Evolutionary conservation across 2,888 invertebrate genomes (phyloP).

Genomic region (Drosophila mayaguana): DNA sequence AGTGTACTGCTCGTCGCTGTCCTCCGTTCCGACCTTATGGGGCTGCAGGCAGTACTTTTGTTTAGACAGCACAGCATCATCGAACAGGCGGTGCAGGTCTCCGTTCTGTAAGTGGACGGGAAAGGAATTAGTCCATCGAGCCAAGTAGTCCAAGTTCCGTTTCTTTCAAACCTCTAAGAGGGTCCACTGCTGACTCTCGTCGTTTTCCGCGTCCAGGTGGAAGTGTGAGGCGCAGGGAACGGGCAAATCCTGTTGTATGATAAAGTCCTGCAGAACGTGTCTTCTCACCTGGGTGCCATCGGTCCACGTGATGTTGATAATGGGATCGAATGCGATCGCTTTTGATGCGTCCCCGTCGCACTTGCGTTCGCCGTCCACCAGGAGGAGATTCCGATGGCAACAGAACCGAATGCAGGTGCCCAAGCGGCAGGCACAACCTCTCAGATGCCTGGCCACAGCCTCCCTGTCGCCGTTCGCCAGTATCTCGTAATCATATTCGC

Average conservation of each 20-base stretch:
- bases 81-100: not conserved
- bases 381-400: conserved; percentile 45
- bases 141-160: too few species aligned
- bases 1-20: not conserved
- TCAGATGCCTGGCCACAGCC: conserved; percentile 40
- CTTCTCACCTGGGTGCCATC: conserved; percentile 4
- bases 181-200: conserved; percentile 33
- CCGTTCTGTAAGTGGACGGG: conserved; percentile 34
- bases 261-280: conserved; percentile 35
- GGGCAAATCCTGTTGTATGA: conserved; percentile 42
- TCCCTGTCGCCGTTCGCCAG: conserved; percentile 15
- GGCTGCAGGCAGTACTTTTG: conserved; percentile 51
- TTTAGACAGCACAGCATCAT: conserved; percentile 9
- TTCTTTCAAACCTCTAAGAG: conserved; percentile 35
- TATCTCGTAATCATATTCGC: conserved; percentile 54
- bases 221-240: conserved; percentile 45
- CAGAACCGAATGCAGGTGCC: conserved; percentile 80
- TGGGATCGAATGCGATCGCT: conserved; percentile 19
- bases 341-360: conserved; percentile 16
- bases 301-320: conserved; percentile 28
- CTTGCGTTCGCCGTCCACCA: conserved; percentile 3
- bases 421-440: conserved; percentile 76
- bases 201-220: conserved; percentile 2
- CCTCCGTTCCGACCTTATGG: not conserved
- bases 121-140: not conserved